A percentile compares a stretch with the other conserved stretches of the same genome.
Evolutionary conservation across 23 tunicate species (phyloP).

Genomic region (Phallusia fumigata): DNA sequence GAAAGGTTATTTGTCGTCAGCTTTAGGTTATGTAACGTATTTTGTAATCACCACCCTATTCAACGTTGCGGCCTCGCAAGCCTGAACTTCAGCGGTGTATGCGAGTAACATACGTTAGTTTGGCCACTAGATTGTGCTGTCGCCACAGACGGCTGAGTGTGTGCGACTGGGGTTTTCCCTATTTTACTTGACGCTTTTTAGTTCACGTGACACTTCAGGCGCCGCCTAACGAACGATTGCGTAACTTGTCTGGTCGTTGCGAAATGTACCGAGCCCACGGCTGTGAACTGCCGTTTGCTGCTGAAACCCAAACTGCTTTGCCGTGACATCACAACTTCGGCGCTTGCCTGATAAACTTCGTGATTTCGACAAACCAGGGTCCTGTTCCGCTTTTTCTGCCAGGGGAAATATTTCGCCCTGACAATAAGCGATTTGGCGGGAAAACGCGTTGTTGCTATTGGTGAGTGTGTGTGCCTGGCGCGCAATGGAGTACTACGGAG

Average conservation of each 20-base stretch:
- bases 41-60: too few relatives aligned
- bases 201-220: constrained; percentile 3
- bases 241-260: neutral
- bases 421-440: neutral
- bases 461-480: neutral
- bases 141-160: neutral
- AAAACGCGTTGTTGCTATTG: neutral
- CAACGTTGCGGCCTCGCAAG: too few relatives aligned
- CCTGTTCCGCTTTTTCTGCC: neutral
- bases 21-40: too few relatives aligned
- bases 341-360: neutral
- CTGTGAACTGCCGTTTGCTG: neutral
- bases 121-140: neutral
- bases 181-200: neutral
- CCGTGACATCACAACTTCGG: too few relatives aligned
- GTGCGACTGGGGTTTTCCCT: neutral
- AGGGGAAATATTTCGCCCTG: neutral
- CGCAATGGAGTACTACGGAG: neutral
- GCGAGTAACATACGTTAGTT: neutral
- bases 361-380: neutral
- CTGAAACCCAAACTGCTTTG: neutral
- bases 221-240: neutral
- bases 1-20: too few relatives aligned
- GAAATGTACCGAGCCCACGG: neutral
- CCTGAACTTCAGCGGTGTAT: neutral